Evolutionary conservation across 2,797 vertebrate genomes (phyloP).

Genomic region (Notoglanidium macrostoma): DNA sequence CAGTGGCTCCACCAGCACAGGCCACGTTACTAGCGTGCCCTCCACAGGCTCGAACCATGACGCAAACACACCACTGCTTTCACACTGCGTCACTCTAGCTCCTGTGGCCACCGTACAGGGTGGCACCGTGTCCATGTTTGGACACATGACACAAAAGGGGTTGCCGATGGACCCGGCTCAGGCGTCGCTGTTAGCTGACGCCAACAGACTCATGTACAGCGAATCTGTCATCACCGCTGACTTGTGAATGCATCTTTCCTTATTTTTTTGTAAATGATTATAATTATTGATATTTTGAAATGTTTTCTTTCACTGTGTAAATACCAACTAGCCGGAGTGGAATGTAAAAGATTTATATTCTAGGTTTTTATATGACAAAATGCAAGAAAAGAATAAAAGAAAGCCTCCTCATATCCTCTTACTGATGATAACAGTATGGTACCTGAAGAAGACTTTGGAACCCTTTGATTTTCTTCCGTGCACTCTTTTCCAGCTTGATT

Average conservation of each 20-base stretch:
- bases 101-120: constrained; percentile 80
- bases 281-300: constrained; percentile 68
- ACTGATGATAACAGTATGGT: constrained; percentile 29
- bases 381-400: constrained; percentile 39
- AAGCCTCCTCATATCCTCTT: constrained; percentile 22
- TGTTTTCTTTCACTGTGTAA: constrained; percentile 68
- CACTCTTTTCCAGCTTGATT: neutral
- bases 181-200: constrained; percentile 83
- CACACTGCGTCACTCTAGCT: constrained; percentile 85
- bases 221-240: constrained; percentile 92
- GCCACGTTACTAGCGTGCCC: constrained; percentile 91
- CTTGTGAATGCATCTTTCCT: constrained; percentile 74
- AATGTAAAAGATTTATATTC: constrained; percentile 77
- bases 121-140: constrained; percentile 80
- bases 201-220: constrained; percentile 85
- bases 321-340: constrained; percentile 73
- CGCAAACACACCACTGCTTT: constrained; percentile 93
- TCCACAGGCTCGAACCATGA: constrained; percentile 97
- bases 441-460: constrained; percentile 23
- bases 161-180: constrained; percentile 89
- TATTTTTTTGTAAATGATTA: constrained; percentile 59
- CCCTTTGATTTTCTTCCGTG: neutral
- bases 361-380: constrained; percentile 58
- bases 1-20: constrained; percentile 97
- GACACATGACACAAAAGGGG: constrained; percentile 86